Evolutionary conservation across 2,797 vertebrate species (phyloP), one percentile per base, ranked within the genome.

Genomic region (Nyctalus aviator): DNA sequence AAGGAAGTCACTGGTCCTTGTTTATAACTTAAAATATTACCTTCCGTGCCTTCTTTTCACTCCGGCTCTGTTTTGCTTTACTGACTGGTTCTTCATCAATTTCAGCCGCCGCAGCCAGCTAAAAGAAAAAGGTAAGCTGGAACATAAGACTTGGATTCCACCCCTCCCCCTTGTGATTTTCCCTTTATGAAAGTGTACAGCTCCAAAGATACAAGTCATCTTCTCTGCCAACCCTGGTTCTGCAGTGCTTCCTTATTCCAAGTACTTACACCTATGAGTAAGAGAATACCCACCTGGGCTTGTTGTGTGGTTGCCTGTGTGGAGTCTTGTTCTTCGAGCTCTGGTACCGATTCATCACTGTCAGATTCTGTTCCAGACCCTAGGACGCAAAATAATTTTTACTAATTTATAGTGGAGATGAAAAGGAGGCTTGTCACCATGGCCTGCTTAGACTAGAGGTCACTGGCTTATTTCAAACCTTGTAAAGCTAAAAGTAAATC

Each of bases 51-150:
- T 99, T 99, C 98, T 99, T 99, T 98, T 99, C 99, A 81, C 99
- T 99, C 96, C 99, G 98, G 98, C 99, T 99, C 98, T 99, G 99
- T 99, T 99, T 99, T 90, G 99, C 99, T 99, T 99, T 99, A 99
- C 99, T 99, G 95, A 99, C 99, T 6, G 99, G 99, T 95, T 99
- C 99, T 97, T 99, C 99, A 27, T 99, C 99, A 48, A 99, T 99
- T 98, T 99, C 99, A 32, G 99, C 99, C 21, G 99, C 99, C 90
- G 99, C 99, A 5, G 99, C 99, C 94, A 99, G 99, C 99, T 99
- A 95, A 69, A 83, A 89, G 5, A 92, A 73, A n/a, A 76, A 0
- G 89, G 44, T 94, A 88, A 59, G 89, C 55, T 48, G 30, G n/a
- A 90, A 25, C 2, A 1, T 20, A 59, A 84, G 13, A 64, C 44